Percentiles rank a stretch among this genome's conserved stretches.
phyloP scores from a whole-genome alignment of 2,888 invertebrate species.

The Sarcophaga variegata region DNA sequence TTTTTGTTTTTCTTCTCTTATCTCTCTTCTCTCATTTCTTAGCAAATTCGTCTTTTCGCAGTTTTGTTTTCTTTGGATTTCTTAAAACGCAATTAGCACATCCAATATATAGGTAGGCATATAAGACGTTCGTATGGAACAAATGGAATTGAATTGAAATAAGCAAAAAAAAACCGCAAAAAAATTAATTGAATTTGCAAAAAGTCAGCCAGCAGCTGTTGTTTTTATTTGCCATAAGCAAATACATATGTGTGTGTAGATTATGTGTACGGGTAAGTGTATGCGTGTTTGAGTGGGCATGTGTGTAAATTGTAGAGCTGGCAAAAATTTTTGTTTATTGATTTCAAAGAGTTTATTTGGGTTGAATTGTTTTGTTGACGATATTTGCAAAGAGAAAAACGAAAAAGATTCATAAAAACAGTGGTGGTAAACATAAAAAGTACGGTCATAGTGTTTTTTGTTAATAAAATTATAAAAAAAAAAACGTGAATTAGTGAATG shows the following conservation, averaged over 20 bases:
- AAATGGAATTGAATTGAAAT: constrained; percentile 55
- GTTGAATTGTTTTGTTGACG: constrained; percentile 50
- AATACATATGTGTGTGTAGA: background rate
- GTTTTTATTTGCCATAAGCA: constrained; percentile 18
- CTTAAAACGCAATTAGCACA: constrained; percentile 56
- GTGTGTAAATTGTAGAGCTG: constrained; percentile 30
- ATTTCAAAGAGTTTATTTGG: constrained; percentile 25
- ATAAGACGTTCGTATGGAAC: constrained; percentile 21
- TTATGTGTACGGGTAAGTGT: background rate
- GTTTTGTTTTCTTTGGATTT: constrained; percentile 6
- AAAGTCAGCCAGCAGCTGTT: constrained; percentile 42
- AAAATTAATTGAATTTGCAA: constrained; percentile 30
- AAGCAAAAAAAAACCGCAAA: constrained; percentile 32
- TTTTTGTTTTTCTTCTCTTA: background rate
- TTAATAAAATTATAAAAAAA: too few relatives aligned
- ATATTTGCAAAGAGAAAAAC: constrained; percentile 16
- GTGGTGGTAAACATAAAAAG: constrained; percentile 1
- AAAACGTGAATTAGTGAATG: too few relatives aligned
- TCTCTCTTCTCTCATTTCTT: background rate
- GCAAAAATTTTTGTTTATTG: constrained; percentile 25
- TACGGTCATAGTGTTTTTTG: too few relatives aligned
- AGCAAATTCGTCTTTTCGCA: background rate
- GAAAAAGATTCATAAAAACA: background rate
- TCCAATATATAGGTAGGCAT: background rate
- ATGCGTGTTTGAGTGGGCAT: background rate